Conservation (phyloP, 2,797 vertebrate genomes). For the Chanos chanos region DNA sequence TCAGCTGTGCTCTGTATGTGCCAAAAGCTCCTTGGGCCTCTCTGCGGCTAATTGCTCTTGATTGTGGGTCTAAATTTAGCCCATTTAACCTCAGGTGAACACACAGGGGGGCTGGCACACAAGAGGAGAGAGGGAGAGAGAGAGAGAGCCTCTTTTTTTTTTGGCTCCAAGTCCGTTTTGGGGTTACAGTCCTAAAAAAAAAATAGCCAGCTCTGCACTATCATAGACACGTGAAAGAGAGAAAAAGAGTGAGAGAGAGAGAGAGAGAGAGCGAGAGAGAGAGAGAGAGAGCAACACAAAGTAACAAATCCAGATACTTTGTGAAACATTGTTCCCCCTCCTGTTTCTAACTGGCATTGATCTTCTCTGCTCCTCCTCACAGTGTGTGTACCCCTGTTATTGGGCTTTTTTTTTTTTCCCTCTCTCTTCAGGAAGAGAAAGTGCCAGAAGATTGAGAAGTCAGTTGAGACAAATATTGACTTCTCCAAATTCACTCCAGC, state of each 20-base stretch:
- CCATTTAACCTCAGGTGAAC: constrained; percentile 74
- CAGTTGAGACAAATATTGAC: not conserved
- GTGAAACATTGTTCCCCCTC: too few species aligned
- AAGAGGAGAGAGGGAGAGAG: constrained; percentile 58
- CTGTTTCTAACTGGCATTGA: too few species aligned
- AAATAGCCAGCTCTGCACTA: constrained; percentile 9
- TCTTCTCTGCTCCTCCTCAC: too few species aligned
- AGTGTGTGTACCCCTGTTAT: too few species aligned
- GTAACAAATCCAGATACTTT: too few species aligned
- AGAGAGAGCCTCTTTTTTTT: too few species aligned
- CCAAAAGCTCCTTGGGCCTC: constrained; percentile 46
- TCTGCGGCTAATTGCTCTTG: constrained; percentile 73
- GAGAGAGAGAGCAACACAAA: too few species aligned
- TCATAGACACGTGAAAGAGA: too few species aligned
- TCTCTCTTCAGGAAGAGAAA: not conserved
- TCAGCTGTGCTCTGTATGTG: constrained; percentile 49
- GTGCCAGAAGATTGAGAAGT: not conserved
- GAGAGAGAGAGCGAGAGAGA: too few species aligned
- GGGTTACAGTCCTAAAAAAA: constrained; percentile 44
- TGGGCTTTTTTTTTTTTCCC: not conserved
- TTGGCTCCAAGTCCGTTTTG: constrained; percentile 48
- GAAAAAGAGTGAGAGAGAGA: too few species aligned
- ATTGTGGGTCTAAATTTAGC: constrained; percentile 77
- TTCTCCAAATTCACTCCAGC: not conserved
- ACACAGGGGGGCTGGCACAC: constrained; percentile 66